Evolutionary conservation across 2,888 invertebrate species (phyloP), one percentile per base, ranked within the genome.

Genomic region (Conus canariensis): DNA sequence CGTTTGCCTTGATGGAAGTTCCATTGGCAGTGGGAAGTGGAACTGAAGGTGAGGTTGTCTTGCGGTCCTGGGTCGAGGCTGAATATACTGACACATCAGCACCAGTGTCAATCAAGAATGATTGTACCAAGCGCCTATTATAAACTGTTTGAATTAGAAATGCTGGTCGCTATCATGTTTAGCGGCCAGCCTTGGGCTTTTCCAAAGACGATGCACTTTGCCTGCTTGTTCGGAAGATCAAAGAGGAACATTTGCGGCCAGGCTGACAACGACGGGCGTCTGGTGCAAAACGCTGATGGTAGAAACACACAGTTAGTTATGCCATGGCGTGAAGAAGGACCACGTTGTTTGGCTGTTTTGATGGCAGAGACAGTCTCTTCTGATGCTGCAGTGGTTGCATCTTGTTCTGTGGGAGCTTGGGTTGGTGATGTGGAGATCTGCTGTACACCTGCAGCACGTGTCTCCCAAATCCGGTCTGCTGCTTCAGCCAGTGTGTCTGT

Each of bases 1-100:
- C 56, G 82, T 56, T 82, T 82, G 19, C 45, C 82, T 56, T 56
- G 56, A 82, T 82, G 56, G 82, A 45, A 82, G 82, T 82, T 82
- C 56, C 82, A 82, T 56, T 82, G 3, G 56, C 82, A 56, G 82
- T 45, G 2, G 82, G 58, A 56, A 82, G 82, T 10, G 82, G 8
- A 22, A 19, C 3, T 0, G 82, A 82, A 8, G 82, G 82, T 56
- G 56, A 19, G 56, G 1, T 56, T 0, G 82, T 82, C n/a, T 56
- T 82, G 45, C 22, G 45, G 19, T 82, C 82, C 56, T 82, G 82
- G 1, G 82, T 4, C 0, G 82, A 82, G 19, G 82, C 82, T 16
- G 82, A 56, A 56, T 56, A 82, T 1, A 82, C 82, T 58, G 56
- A 82, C 12, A 58, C 82, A 14, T 82, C 56, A 19, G 82, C 82